These are phyloP conservation scores for Hydrotaea cyrtoneurina DNA, from an alignment of 2,888 invertebrate species.

Conservation along the genomic window DNA sequence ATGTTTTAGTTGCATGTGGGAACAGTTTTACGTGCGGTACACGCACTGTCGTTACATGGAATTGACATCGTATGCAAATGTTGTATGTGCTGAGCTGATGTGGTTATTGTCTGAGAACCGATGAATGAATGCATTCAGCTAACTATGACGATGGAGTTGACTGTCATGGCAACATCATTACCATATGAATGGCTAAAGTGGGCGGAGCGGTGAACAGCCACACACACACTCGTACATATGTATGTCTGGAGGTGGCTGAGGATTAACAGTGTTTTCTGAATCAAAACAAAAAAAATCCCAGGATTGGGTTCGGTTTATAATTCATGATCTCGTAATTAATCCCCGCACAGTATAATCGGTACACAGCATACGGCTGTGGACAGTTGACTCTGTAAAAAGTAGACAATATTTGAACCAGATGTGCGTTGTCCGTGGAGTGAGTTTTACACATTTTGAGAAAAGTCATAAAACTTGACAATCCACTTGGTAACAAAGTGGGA, in stretches of 20 bases:
- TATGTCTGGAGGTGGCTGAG: background rate
- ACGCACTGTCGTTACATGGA: background rate
- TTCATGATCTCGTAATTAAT: no score
- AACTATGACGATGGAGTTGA: background rate
- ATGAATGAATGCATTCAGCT: background rate
- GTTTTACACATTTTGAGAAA: no score
- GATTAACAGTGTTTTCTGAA: background rate
- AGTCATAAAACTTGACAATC: no score
- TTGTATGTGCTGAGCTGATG: background rate
- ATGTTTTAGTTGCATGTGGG: background rate
- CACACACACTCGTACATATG: no score
- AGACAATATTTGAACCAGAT: no score
- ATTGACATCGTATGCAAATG: constrained; percentile 28
- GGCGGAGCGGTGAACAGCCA: background rate
- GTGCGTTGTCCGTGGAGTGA: no score
- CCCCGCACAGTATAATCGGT: no score
- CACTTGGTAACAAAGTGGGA: no score
- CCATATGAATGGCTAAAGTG: background rate
- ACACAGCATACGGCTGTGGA: no score
- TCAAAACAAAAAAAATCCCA: no score
- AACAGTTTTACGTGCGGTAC: background rate
- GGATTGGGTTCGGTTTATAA: no score
- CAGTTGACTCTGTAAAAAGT: no score
- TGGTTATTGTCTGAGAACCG: background rate
- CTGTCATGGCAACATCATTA: background rate